Percentiles rank a stretch among this genome's conserved stretches.
phyloP scores from a whole-genome alignment of 2,888 invertebrate species.

The Cinara cedri region DNA sequence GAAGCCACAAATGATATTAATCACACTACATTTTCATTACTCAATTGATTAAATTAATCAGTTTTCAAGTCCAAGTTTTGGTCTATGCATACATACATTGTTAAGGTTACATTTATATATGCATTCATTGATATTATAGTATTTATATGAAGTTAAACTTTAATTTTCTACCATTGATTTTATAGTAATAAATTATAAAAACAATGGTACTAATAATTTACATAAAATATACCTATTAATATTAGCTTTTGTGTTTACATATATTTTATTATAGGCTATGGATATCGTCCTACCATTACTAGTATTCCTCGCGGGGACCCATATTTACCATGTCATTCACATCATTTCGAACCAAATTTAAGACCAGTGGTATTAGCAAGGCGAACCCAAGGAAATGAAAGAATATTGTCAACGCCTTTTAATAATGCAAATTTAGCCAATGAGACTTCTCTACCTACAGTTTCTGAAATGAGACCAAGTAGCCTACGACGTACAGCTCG shows the following conservation, averaged over 20 bases:
- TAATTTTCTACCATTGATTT: too few species aligned
- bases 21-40: too few species aligned
- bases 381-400: slow-evolving; percentile 27
- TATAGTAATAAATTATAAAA: too few species aligned
- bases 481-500: background rate
- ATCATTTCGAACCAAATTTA: slow-evolving; percentile 67
- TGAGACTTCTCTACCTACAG: slow-evolving; percentile 2
- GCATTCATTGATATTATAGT: too few species aligned
- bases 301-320: slow-evolving; percentile 67
- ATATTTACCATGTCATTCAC: slow-evolving; percentile 75
- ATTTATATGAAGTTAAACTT: too few species aligned
- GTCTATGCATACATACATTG: too few species aligned
- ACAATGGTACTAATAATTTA: too few species aligned
- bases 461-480: slow-evolving; percentile 18
- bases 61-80: too few species aligned
- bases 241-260: background rate
- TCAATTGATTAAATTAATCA: too few species aligned
- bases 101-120: too few species aligned
- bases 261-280: slow-evolving; percentile 27
- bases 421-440: slow-evolving; percentile 15
- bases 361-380: slow-evolving; percentile 57
- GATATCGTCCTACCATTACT: slow-evolving; percentile 8
- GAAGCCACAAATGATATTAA: too few species aligned
- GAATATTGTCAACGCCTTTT: slow-evolving; percentile 52
- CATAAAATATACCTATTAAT: too few species aligned